Percentiles rank a stretch among this genome's conserved stretches.
Evolutionary conservation across 1,140 invertebrate genomes (phyloP).

Genomic region (Melitaea cinxia): DNA sequence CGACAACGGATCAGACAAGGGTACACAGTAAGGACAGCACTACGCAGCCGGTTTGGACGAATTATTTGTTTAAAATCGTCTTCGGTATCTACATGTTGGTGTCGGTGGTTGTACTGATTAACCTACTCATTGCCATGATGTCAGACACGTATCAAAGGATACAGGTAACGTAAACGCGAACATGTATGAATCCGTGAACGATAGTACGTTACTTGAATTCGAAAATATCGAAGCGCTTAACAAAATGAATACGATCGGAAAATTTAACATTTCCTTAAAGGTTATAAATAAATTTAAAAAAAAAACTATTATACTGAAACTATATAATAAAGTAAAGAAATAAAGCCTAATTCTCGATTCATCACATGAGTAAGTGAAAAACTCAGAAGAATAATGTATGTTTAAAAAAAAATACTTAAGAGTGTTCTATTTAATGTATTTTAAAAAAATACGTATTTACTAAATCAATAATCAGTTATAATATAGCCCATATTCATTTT

Average conservation of each 20-base stretch:
- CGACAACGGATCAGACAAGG: constrained; percentile 90
- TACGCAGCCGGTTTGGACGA: constrained; percentile 88
- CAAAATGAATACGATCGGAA: background rate
- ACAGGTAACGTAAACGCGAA: constrained; percentile 84
- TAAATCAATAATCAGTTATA: too few species aligned
- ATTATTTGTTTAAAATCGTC: constrained; percentile 90
- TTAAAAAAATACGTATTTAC: too few species aligned
- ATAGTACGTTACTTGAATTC: background rate
- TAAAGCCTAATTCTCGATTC: too few species aligned
- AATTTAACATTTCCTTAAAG: background rate
- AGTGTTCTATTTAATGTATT: too few species aligned
- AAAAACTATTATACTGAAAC: background rate
- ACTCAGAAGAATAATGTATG: too few species aligned
- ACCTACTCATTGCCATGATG: constrained; percentile 99
- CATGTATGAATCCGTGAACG: constrained; percentile 1
- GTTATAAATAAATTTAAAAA: background rate
- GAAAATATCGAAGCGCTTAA: background rate
- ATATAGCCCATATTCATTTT: too few species aligned
- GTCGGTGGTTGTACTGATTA: constrained; percentile 98
- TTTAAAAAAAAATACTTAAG: too few species aligned
- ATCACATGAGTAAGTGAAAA: too few species aligned
- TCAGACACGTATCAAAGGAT: constrained; percentile 99
- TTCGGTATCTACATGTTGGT: constrained; percentile 98
- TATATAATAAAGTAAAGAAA: background rate
- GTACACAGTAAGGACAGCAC: constrained; percentile 83